A percentile compares a stretch with the other conserved stretches of the same genome.
Evolutionary conservation across 23 tunicate genomes (phyloP).

Genomic region (Trididemnum clinides): DNA sequence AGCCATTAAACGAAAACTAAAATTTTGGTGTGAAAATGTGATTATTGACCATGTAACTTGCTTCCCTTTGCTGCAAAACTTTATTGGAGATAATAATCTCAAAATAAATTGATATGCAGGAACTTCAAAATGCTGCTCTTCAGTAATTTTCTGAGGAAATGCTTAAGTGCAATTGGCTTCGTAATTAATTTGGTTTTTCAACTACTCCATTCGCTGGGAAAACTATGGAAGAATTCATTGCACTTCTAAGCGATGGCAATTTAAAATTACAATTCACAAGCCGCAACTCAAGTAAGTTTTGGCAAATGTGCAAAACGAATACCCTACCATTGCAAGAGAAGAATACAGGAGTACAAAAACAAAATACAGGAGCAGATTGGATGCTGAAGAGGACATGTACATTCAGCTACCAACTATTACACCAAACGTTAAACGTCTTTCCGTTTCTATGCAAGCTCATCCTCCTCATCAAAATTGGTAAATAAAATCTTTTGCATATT

Average conservation of each 20-base stretch:
- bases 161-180: neutral
- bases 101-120: neutral
- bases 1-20: conserved; percentile 13
- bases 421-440: neutral
- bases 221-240: conserved; percentile 4
- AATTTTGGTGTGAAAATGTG: neutral
- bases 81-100: neutral
- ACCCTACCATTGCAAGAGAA: neutral
- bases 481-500: neutral
- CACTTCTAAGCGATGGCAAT: conserved; percentile 1
- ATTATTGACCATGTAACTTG: neutral
- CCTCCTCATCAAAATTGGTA: neutral
- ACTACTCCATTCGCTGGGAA: neutral
- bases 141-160: neutral
- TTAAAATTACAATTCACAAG: neutral
- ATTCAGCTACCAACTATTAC: neutral
- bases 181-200: neutral
- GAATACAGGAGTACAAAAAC: neutral
- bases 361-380: neutral
- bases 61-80: conserved; percentile 12
- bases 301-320: neutral
- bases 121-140: too few species aligned
- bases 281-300: neutral
- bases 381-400: neutral
- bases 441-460: conserved; percentile 17